phyloP scores from a whole-genome alignment of 2,888 invertebrate genomes.

The Petrophora chlorosata region DNA sequence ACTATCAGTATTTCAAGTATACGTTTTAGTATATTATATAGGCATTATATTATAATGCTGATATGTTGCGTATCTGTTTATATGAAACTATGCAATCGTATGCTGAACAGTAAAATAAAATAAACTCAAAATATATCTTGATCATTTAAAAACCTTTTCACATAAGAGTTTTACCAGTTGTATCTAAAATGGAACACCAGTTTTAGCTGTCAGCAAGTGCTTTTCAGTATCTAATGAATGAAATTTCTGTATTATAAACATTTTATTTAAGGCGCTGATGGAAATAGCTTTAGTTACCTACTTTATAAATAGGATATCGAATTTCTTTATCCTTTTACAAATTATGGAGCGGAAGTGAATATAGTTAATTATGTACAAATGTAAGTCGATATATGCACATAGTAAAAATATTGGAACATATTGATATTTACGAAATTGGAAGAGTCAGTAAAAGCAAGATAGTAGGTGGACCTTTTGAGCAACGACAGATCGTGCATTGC shows the following conservation, averaged over 20 bases:
- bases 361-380: too few relatives aligned
- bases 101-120: too few relatives aligned
- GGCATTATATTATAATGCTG: too few relatives aligned
- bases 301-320: constrained; percentile 6
- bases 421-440: constrained; percentile 48
- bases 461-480: constrained; percentile 57
- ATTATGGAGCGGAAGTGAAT: too few relatives aligned
- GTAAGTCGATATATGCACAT: too few relatives aligned
- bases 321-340: too few relatives aligned
- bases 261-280: constrained; percentile 16
- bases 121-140: constrained; percentile 5
- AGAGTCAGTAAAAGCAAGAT: constrained; percentile 48
- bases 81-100: too few relatives aligned
- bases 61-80: too few relatives aligned
- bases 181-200: constrained; percentile 32
- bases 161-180: constrained; percentile 28
- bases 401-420: background rate
- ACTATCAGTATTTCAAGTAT: too few relatives aligned
- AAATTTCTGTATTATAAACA: constrained; percentile 32
- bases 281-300: constrained; percentile 4
- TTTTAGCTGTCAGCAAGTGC: constrained; percentile 32
- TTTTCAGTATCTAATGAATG: constrained; percentile 31
- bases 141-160: constrained; percentile 26
- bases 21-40: too few relatives aligned
- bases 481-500: constrained; percentile 67